Evolutionary conservation across 1,140 invertebrate species (phyloP), one percentile per base, ranked within the genome.

Genomic region (Cardiocondyla obscurior): DNA sequence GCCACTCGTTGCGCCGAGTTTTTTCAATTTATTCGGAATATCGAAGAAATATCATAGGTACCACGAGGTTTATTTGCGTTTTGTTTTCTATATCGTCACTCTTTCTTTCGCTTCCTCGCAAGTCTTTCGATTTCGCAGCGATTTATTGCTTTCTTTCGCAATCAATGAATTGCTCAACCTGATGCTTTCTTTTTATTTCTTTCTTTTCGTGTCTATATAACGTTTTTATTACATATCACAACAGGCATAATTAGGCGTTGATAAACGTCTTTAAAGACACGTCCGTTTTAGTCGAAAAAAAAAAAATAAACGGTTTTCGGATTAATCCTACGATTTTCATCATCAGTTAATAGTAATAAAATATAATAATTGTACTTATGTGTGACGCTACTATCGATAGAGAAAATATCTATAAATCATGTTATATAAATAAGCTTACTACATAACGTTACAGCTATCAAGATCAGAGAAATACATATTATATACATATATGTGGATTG

Each of bases 131-230:
- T 77, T 83, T 88, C 57, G 16, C 83, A 88, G 77, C 73, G 72
- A 85, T 88, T 88, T 88, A 88, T 85, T 88, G 83, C 87, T 88
- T 85, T 67, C 64, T 88, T 64, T 82, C 36, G 51, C 70, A 76
- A 88, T 72, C 72, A 81, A 88, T 55, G 55, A 84, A 76, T 85
- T 33, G 55, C 69, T 85, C 51, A 73, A 85, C 62, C 79, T 57
- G 74, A 84, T 76, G 36, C 14, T 42, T 42, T 77, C 42, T 62
- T 58, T 64, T 60, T 39, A 25, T 53, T 39, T 51, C 74, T 70
- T 74, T 60, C 33, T 70, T 7, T 73, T 84, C 72, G 49, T n/a
- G 14, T 79, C 22, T 83, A 83, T 33, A 3, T 84, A 83, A 85
- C 28, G 16, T 88, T 88, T 57, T 70, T 53, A 82, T 46, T 67